phyloP scores from a whole-genome alignment of 2,888 invertebrate species.

The Synergus itoensis region DNA sequence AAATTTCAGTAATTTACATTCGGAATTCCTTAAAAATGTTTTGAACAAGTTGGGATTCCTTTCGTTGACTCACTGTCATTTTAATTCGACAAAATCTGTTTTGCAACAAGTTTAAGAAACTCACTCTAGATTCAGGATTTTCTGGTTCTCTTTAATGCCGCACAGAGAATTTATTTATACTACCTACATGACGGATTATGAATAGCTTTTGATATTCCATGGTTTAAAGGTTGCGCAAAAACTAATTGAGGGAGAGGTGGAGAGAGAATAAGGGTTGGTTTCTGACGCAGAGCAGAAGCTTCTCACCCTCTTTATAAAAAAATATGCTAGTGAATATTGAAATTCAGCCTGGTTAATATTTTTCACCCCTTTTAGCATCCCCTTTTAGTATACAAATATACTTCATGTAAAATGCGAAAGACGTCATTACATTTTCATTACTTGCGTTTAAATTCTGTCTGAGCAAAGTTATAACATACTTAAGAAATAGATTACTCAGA shows the following conservation, averaged over 20 bases:
- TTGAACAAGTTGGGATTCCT: neutral
- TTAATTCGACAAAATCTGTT: neutral
- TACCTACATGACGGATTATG: neutral
- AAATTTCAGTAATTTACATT: neutral
- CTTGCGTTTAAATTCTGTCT: neutral
- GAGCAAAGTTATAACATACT: neutral
- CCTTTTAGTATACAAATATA: too few relatives aligned
- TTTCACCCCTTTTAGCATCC: slow-evolving; percentile 1
- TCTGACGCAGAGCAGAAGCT: slow-evolving; percentile 60
- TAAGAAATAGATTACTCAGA: neutral
- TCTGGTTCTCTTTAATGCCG: neutral
- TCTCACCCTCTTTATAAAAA: neutral
- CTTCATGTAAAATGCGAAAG: too few relatives aligned
- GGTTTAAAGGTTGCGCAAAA: neutral
- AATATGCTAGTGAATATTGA: too few relatives aligned
- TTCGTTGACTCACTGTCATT: neutral
- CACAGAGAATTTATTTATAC: neutral
- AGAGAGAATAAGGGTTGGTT: slow-evolving; percentile 49
- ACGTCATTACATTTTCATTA: too few relatives aligned
- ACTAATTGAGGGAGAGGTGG: neutral
- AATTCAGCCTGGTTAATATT: neutral
- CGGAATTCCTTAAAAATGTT: neutral
- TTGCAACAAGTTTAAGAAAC: neutral
- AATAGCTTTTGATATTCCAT: too few relatives aligned
- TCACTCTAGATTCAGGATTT: neutral